Percentiles rank a stretch among this genome's conserved stretches.
Evolutionary conservation across 92 coral and sea anemone genomes (phyloP).

Genomic region (Siderastrea siderea): DNA sequence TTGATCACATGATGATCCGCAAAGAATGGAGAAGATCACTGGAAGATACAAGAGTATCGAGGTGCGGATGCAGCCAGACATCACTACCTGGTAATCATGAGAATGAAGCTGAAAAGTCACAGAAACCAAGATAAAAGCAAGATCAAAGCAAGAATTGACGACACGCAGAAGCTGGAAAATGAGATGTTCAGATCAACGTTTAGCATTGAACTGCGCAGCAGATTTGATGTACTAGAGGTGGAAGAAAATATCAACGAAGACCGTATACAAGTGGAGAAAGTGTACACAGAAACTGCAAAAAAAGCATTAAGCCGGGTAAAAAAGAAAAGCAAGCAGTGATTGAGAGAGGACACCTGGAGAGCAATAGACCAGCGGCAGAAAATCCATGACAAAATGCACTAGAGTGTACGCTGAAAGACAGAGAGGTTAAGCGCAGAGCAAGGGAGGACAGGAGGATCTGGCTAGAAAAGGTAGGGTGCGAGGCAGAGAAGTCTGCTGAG

Average conservation of each 20-base stretch:
- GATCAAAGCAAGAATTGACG: slow-evolving; percentile 34
- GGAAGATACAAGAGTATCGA: slow-evolving; percentile 62
- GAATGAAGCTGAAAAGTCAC: slow-evolving; percentile 33
- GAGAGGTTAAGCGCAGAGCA: slow-evolving; percentile 51
- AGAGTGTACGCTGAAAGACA: slow-evolving; percentile 15
- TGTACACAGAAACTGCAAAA: slow-evolving; percentile 36
- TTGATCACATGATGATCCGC: slow-evolving; percentile 60
- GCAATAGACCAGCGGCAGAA: too few relatives aligned
- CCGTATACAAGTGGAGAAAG: slow-evolving; percentile 23
- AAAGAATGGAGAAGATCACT: slow-evolving; percentile 50
- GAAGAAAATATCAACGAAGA: slow-evolving; percentile 19
- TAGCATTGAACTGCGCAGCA: slow-evolving; percentile 14
- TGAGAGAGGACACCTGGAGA: not conserved
- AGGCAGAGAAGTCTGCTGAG: slow-evolving; percentile 30
- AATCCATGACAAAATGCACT: too few relatives aligned
- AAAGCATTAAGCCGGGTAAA: slow-evolving; percentile 30
- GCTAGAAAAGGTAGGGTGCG: slow-evolving; percentile 38
- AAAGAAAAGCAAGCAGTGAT: slow-evolving; percentile 50
- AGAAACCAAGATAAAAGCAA: slow-evolving; percentile 28
- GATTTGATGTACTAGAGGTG: slow-evolving; percentile 3
- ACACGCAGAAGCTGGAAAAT: slow-evolving; percentile 33
- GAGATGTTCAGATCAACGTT: slow-evolving; percentile 15
- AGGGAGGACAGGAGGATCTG: slow-evolving; percentile 43
- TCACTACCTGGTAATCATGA: slow-evolving; percentile 41
- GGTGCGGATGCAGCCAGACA: slow-evolving; percentile 66